phyloP scores from a whole-genome alignment of 2,797 vertebrate genomes.

The Acipenser ruthenus region DNA sequence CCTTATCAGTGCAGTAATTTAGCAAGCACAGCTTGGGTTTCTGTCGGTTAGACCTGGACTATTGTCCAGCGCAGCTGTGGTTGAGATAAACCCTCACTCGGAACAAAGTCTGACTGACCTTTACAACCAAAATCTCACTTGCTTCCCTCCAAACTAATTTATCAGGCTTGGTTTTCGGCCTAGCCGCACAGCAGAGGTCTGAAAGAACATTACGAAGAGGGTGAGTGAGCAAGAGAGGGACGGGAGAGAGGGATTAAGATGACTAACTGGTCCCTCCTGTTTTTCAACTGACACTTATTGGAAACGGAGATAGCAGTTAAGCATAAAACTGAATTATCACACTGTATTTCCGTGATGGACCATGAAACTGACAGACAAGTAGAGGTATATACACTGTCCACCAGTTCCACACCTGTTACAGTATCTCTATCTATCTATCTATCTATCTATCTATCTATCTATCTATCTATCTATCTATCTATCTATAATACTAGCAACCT shows the following conservation, averaged over 20 bases:
- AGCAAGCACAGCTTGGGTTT: slow-evolving; percentile 86
- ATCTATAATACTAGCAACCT: no score
- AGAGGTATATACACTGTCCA: not conserved
- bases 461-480: no score
- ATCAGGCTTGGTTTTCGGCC: slow-evolving; percentile 59
- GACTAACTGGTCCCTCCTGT: slow-evolving; percentile 63
- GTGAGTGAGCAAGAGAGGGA: slow-evolving; percentile 62
- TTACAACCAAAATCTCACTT: slow-evolving; percentile 81
- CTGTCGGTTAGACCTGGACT: slow-evolving; percentile 80
- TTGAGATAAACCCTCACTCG: slow-evolving; percentile 95
- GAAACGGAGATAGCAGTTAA: slow-evolving; percentile 45
- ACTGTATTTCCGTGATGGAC: slow-evolving; percentile 7
- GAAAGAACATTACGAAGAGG: slow-evolving; percentile 58
- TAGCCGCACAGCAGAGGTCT: slow-evolving; percentile 56
- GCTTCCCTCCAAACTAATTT: slow-evolving; percentile 77
- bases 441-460: no score
- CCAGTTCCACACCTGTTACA: no score
- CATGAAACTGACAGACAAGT: slow-evolving; percentile 24
- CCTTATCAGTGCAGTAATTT: slow-evolving; percentile 91
- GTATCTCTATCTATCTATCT: no score
- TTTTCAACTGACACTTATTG: slow-evolving; percentile 58
- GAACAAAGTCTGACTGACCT: slow-evolving; percentile 96
- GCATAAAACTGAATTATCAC: slow-evolving; percentile 38
- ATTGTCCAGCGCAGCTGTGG: slow-evolving; percentile 88
- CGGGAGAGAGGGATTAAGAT: slow-evolving; percentile 71